Evolutionary conservation across 37 sponge, comb jelly and placozoan species (phyloP), one percentile per base, ranked within the genome.

Genomic region (Amphimedon queenslandica): DNA sequence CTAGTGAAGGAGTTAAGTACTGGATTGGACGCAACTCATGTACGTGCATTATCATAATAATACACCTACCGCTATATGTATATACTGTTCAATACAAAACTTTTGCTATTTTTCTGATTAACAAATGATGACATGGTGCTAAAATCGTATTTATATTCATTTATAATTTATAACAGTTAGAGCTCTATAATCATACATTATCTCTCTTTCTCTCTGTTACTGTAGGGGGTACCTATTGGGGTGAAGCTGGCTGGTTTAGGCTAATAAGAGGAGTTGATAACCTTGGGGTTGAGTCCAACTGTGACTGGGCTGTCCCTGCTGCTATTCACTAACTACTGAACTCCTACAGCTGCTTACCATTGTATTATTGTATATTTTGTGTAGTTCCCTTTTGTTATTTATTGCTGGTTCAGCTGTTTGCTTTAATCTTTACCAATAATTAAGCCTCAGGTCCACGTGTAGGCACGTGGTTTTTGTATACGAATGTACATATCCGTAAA

Each of bases 21-120:
- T 90, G 91, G 91, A 90, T 90, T 69, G 91, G 91, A 57, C 71
- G 91, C 25, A 90, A 90, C 86, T 90, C 91, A 21, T 89, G 86
- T 85, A 67, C 72, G 79, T 66, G 5, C 5, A 4, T 30, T 64
- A 35, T 58, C 18, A 16, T 67, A 37, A 16, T 16, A 27, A 23
- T 23, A n/a, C 38, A 23, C 16, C 39, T n/a, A n/a, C n/a, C n/a
- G n/a, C n/a, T n/a, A n/a, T n/a, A n/a, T n/a, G n/a, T n/a, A n/a
- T n/a, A n/a, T n/a, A n/a, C n/a, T n/a, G n/a, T n/a, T n/a, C n/a
- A n/a, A n/a, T n/a, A n/a, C n/a, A n/a, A n/a, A n/a, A n/a, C n/a
- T n/a, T n/a, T n/a, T n/a, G n/a, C n/a, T n/a, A n/a, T n/a, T n/a
- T n/a, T n/a, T n/a, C n/a, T n/a, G n/a, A n/a, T n/a, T n/a, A n/a